phyloP scores from a whole-genome alignment of 1,140 invertebrate genomes.

The Drosophila dunni region DNA sequence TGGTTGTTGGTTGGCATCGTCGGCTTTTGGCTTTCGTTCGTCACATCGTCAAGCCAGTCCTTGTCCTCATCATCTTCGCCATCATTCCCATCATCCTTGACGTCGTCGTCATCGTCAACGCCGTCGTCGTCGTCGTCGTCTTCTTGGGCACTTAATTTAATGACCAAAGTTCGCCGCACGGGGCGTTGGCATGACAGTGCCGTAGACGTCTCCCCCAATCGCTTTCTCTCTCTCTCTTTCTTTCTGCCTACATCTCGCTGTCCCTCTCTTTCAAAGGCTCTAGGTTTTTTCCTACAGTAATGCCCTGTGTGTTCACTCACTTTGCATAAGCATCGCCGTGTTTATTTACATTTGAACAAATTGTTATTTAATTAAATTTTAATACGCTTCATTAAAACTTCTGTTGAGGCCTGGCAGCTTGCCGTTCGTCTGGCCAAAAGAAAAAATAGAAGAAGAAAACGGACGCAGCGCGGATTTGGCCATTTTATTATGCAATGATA shows the following conservation, averaged over 20 bases:
- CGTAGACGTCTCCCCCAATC: constrained; percentile 20
- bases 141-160: constrained; percentile 77
- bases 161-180: constrained; percentile 76
- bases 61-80: background rate
- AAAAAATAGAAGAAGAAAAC: too few relatives aligned
- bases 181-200: constrained; percentile 59
- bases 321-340: constrained; percentile 74
- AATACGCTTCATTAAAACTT: constrained; percentile 80
- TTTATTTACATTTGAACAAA: constrained; percentile 81
- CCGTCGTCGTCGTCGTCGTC: constrained; percentile 3
- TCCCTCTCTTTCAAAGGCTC: background rate
- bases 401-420: constrained; percentile 41
- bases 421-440: background rate
- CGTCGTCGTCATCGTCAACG: background rate
- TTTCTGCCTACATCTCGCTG: background rate
- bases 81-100: constrained; percentile 7
- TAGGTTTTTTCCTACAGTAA: background rate
- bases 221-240: constrained; percentile 1
- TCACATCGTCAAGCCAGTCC: constrained; percentile 9
- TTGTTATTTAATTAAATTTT: constrained; percentile 83
- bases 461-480: constrained; percentile 41
- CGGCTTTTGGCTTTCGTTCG: constrained; percentile 49
- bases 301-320: constrained; percentile 8
- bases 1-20: constrained; percentile 7
- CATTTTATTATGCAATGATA: constrained; percentile 79